Evolutionary conservation across 2,888 invertebrate genomes (phyloP), one percentile per base, ranked within the genome.

Genomic region (Drosophila koepferae): DNA sequence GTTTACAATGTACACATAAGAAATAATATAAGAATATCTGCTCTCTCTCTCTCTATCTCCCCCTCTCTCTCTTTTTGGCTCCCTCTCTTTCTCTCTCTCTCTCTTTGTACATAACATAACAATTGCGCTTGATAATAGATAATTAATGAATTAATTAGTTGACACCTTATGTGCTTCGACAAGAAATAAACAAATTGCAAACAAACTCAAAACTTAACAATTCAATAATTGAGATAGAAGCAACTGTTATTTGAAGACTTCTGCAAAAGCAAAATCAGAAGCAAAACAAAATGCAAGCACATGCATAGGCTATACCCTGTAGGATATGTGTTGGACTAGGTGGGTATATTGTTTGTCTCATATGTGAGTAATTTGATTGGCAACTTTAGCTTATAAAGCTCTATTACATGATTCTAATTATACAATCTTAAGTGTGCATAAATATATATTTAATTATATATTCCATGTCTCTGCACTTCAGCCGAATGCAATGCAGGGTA

Each of bases 201-300:
- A 48, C 31, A 51, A 10, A 48, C 34, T 36, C 1, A 41, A 54
- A 61, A 31, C 36, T 31, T 18, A 63, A 64, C 65, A 74, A 74
- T 77, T 74, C 71, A 63, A 63, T 77, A 77, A 79, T 71, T 74
- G 71, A 54, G 44, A 44, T 78, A 69, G 63, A 64, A 34, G 12
- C 38, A 58, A 56, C 9, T 49, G 62, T 38, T 78, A 76, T 76
- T 69, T 68, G 44, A 58, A 74, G 48, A 48, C 49, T 60, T 69
- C 23, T 44, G 46, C 74, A 77, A 77, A 51, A 43, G 46, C 40
- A 41, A 34, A 40, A 40, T 2, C 5, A 56, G n/a, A 41, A n/a
- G 2, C 74, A 72, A 77, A 46, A 43, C 28, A 41, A 18, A 40
- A 36, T 5, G 6, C 20, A 62, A 49, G 20, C 46, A 48, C 44